Evolutionary conservation across 1,140 invertebrate species (phyloP).

Genomic region (Apis cerana): DNA sequence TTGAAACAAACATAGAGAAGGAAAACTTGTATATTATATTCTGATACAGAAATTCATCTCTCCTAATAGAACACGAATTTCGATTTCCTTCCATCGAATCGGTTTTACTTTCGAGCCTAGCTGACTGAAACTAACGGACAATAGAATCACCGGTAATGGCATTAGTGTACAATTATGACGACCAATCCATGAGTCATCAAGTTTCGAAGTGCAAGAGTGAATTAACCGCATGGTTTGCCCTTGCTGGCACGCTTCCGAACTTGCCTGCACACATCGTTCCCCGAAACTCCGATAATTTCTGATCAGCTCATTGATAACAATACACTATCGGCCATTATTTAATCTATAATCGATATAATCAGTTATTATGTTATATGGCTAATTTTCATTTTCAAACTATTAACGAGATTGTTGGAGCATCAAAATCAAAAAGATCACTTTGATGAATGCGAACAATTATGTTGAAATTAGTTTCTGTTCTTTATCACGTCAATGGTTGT

Average conservation of each 20-base stretch:
- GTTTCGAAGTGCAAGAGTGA: slow-evolving; percentile 63
- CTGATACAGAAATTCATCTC: neutral
- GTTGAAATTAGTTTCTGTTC: too few relatives aligned
- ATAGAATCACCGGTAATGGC: slow-evolving; percentile 53
- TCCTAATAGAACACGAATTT: neutral
- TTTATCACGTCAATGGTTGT: too few relatives aligned
- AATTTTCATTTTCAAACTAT: neutral
- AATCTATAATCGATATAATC: slow-evolving; percentile 3
- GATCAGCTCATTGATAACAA: slow-evolving; percentile 54
- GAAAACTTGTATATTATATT: neutral
- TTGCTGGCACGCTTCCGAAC: slow-evolving; percentile 54
- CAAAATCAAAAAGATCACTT: too few relatives aligned
- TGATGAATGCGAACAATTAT: too few relatives aligned
- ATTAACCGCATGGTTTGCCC: slow-evolving; percentile 61
- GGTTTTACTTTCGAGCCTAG: slow-evolving; percentile 27
- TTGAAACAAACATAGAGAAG: too few relatives aligned
- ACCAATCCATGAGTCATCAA: slow-evolving; percentile 58
- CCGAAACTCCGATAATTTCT: slow-evolving; percentile 54
- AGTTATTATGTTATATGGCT: neutral
- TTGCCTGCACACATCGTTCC: slow-evolving; percentile 29
- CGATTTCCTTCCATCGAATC: neutral
- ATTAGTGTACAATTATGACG: slow-evolving; percentile 62
- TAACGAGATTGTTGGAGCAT: too few relatives aligned
- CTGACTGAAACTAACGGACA: slow-evolving; percentile 34
- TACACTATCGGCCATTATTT: slow-evolving; percentile 18